A percentile compares a stretch with the other conserved stretches of the same genome.
These are phyloP conservation scores for Erithacus rubecula DNA, from an alignment of 2,797 vertebrate genomes.

Conservation along the genomic window DNA sequence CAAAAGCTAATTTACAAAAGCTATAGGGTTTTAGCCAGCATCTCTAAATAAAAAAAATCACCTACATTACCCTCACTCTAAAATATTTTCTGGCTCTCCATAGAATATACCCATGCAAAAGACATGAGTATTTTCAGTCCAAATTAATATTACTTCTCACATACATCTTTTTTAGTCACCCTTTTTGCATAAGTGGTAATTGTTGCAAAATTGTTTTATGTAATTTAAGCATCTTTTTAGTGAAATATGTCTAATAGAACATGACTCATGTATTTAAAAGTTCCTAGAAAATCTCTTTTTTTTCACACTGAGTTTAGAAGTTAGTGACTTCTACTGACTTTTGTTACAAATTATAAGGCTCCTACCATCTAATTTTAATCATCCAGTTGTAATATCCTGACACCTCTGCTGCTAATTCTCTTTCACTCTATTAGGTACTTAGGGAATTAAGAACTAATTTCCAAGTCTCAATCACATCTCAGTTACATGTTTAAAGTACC, in stretches of 20 bases:
- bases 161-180: neutral
- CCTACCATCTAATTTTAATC: neutral
- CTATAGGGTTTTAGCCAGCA: neutral
- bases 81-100: neutral
- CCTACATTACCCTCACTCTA: neutral
- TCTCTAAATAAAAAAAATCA: neutral
- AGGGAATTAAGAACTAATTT: neutral
- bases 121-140: neutral
- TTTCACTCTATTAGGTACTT: neutral
- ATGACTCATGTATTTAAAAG: neutral
- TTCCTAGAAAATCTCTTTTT: neutral
- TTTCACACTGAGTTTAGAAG: neutral
- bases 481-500: neutral
- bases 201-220: neutral
- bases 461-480: neutral
- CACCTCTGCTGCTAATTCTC: neutral
- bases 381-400: neutral
- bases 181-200: neutral
- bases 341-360: neutral
- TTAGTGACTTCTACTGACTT: neutral
- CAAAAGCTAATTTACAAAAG: neutral
- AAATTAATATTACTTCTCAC: neutral
- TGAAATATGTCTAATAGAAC: neutral
- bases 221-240: neutral
- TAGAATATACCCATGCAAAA: neutral